These are phyloP conservation scores for Pogonomyrmex barbatus DNA, from an alignment of 1,140 invertebrate species.

Conservation along the genomic window DNA sequence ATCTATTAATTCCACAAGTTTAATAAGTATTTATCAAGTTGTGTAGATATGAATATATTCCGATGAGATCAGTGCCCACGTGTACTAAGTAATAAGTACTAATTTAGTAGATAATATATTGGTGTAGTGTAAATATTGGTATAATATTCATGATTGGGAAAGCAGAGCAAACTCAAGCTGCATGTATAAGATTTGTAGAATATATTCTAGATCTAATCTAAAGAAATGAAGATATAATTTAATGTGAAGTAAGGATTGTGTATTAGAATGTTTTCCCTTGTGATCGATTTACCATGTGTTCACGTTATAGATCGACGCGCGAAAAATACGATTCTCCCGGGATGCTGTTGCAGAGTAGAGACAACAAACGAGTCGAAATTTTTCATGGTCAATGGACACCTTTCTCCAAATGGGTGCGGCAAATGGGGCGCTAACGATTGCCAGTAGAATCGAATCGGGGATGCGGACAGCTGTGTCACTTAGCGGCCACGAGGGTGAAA, in stretches of 20 bases:
- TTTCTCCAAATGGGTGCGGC: constrained; percentile 53
- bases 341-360: constrained; percentile 2
- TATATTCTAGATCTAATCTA: constrained; percentile 8
- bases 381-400: constrained; percentile 65
- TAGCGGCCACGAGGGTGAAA: constrained; percentile 34
- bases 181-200: constrained; percentile 1
- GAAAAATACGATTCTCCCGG: constrained; percentile 26
- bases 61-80: background rate
- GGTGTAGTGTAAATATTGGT: constrained; percentile 12
- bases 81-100: constrained; percentile 25
- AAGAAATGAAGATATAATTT: constrained; percentile 48
- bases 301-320: constrained; percentile 52
- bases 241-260: constrained; percentile 22
- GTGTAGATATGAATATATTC: background rate
- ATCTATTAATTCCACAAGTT: constrained; percentile 11
- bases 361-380: constrained; percentile 49
- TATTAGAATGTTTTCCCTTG: constrained; percentile 15
- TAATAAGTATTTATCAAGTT: constrained; percentile 25
- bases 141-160: constrained; percentile 30
- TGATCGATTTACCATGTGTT: constrained; percentile 38
- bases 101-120: background rate
- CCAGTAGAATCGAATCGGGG: constrained; percentile 42
- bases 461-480: constrained; percentile 55
- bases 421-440: constrained; percentile 61
- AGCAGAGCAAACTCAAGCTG: constrained; percentile 15